Evolutionary conservation across 2,888 invertebrate genomes (phyloP), one percentile per base, ranked within the genome.

Genomic region (Pseudolycoriella hygida): DNA sequence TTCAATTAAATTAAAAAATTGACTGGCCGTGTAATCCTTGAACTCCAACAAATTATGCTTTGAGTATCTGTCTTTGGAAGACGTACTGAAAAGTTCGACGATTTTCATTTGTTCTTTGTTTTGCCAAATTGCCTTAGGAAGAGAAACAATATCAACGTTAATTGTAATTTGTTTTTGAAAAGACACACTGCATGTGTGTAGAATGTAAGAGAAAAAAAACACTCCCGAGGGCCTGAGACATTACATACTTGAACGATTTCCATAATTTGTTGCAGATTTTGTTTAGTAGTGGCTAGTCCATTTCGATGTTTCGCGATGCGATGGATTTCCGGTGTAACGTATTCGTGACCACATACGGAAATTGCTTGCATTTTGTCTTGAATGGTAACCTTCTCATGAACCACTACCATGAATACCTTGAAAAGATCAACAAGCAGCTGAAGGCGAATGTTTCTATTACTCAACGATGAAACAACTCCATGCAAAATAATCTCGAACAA

Each of bases 271-370:
- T 42, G 14, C 0, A 63, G 2, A 34, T 52, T 55, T 11, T 56
- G 57, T 1, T 47, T 49, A 50, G 50, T 1, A 40, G 51, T 43
- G 53, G 58, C 30, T 34, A 54, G 15, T 3, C 70, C 69, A 49
- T 68, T 66, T 34, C 76, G 62, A 14, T 69, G 67, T 11, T 67
- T 49, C 1, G 71, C 73, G 1, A 64, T 58, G 31, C 56, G 40
- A 40, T 71, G 57, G 1, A 76, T 65, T 20, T 68, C 63, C 1
- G 73, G 70, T 40, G 73, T 70, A 1, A 73, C 66, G 1, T 77
- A 68, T n/a, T 64, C 56, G 54, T 73, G 74, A 0, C 80, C 80
- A 54, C 73, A 76, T 10, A 80, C 55, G 0, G 75, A 69, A 56
- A 79, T 61, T 54, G 78, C 78, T 17, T 70, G 43, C 55, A 76